A percentile compares a stretch with the other conserved stretches of the same genome.
These are phyloP conservation scores for Apamea epomidion DNA, from an alignment of 2,888 invertebrate species.

Conservation along the genomic window DNA sequence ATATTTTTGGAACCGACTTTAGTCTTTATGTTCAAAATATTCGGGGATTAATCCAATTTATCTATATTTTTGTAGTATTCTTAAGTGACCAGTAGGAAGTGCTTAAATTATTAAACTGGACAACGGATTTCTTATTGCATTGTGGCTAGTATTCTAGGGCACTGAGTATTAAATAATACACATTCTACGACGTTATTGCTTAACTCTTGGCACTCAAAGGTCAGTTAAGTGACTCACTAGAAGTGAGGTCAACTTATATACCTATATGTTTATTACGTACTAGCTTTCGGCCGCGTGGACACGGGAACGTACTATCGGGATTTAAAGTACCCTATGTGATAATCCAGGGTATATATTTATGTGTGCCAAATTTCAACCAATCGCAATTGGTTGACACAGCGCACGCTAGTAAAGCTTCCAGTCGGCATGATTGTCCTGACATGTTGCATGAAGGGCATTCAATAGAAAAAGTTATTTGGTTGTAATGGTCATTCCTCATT, in stretches of 20 bases:
- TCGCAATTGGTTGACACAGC: too few relatives aligned
- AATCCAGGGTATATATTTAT: too few relatives aligned
- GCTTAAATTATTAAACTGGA: not conserved
- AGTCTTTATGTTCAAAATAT: not conserved
- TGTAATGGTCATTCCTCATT: not conserved
- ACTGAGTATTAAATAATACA: not conserved
- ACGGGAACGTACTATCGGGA: too few relatives aligned
- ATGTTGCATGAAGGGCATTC: not conserved
- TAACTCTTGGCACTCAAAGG: conserved; percentile 7
- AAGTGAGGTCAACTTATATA: not conserved
- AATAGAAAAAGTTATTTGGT: not conserved
- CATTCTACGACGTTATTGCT: not conserved
- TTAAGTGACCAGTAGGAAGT: too few relatives aligned
- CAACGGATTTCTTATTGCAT: not conserved
- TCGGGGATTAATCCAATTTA: not conserved
- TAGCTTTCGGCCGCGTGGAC: not conserved
- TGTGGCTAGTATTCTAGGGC: not conserved
- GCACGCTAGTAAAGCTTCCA: too few relatives aligned
- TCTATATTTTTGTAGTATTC: not conserved
- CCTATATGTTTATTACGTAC: not conserved
- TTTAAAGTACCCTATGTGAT: too few relatives aligned
- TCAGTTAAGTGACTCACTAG: not conserved
- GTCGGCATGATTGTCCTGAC: too few relatives aligned
- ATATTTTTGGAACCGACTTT: not conserved
- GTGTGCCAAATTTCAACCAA: too few relatives aligned